Evolutionary conservation across 2,888 invertebrate species (phyloP).

Genomic region (Luffia ferchaultella): DNA sequence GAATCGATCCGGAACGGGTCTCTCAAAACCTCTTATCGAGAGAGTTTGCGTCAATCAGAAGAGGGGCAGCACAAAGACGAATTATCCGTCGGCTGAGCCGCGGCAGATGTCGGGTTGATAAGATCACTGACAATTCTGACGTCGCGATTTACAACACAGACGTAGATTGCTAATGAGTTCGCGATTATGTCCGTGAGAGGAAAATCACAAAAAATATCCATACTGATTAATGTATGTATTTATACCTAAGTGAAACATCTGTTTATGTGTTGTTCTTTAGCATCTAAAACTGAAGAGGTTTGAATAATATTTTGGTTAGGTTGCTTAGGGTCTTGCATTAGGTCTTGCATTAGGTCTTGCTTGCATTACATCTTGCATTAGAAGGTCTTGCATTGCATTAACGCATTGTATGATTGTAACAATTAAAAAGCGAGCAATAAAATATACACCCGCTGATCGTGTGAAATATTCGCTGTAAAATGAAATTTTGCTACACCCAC

Average conservation of each 20-base stretch:
- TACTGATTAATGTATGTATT: too few species aligned
- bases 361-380: not conserved
- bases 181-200: not conserved
- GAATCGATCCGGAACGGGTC: not conserved
- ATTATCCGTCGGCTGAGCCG: not conserved
- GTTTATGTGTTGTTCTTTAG: not conserved
- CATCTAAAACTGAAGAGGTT: not conserved
- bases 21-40: not conserved
- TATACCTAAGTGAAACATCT: not conserved
- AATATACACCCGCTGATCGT: not conserved
- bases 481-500: not conserved
- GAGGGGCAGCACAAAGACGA: not conserved
- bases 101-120: not conserved
- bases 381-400: too few species aligned
- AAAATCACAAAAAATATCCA: too few species aligned
- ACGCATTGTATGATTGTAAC: too few species aligned
- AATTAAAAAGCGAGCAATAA: too few species aligned
- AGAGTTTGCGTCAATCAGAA: not conserved
- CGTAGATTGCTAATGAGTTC: not conserved
- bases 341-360: not conserved
- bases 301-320: not conserved
- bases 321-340: not conserved
- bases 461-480: not conserved
- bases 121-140: not conserved
- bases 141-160: not conserved